Base-by-base conservation (phyloP, 2,113 vertebrate genomes). In the Centropristis striata region DNA sequence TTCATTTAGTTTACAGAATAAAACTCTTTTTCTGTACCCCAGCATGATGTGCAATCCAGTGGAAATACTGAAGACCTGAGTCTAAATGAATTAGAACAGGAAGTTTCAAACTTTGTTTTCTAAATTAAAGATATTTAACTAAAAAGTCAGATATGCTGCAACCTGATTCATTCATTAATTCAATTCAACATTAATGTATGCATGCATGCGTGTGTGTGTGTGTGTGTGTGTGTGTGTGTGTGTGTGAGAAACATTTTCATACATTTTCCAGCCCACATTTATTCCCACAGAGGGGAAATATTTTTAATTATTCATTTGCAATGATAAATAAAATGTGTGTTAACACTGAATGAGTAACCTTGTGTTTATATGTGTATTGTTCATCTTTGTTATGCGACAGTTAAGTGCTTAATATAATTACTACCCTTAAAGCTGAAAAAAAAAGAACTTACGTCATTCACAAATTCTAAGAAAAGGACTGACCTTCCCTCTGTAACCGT, bases 1-100 rank as follows among this genome's bases (percentile, higher is more conserved):
- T 78, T 70, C 25, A 51, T 60, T 72, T 23, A 68, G 27, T 79
- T 68, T 25, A 63, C 23, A 23, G 21, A 42, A 57, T 20, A 44
- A n/a, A 65, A 64, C 36, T 55, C 25, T 28, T 68, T 59, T 60
- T 1, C n/a, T 18, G 21, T 16, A 27, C 16, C 16, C 21, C 55
- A 41, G 21, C 12, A 53, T 57, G 10, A 4, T 49, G 16, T 21
- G 16, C 15, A 27, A 46, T 63, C 15, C 28, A 39, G 49, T 9
- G 27, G 32, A 50, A 23, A 50, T 18, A 14, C 8, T 14, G 20
- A 74, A n/a, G 12, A 21, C 15, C 15, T 6, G 5, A n/a, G 4
- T n/a, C 7, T 25, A 50, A 32, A 42, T 39, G 41, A 57, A 21
- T 23, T 10, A 6, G 3, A 36, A 70, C 5, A 49, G 36, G 14